Conservation (phyloP, 2,888 invertebrate species). For the Hetaerina titia region DNA sequence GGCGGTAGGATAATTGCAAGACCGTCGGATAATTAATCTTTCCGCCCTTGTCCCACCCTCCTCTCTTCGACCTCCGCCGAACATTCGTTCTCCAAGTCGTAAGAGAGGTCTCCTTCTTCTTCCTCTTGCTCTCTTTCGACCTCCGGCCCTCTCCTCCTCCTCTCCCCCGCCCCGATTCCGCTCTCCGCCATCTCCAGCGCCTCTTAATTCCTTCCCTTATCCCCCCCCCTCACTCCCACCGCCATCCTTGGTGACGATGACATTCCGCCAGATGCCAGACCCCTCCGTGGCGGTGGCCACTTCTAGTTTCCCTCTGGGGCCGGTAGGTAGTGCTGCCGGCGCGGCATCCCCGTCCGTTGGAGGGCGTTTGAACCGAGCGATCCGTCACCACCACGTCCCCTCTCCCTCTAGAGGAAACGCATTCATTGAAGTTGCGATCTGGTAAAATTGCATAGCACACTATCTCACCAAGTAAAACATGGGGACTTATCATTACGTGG, state of each 20-base stretch:
- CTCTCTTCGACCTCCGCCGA: neutral
- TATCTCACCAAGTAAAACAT: too few relatives aligned
- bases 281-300: neutral
- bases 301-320: neutral
- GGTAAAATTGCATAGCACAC: too few relatives aligned
- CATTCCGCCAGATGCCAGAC: slow-evolving; percentile 59
- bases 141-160: neutral
- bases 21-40: neutral
- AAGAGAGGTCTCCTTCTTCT: neutral
- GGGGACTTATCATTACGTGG: too few relatives aligned
- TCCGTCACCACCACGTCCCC: neutral
- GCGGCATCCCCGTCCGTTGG: neutral
- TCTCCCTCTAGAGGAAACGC: neutral
- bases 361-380: neutral
- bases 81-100: neutral
- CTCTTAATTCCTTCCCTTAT: neutral
- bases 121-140: neutral
- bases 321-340: neutral
- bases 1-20: neutral
- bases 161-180: neutral
- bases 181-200: neutral
- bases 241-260: neutral
- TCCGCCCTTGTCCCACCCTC: neutral
- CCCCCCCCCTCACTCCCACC: neutral
- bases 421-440: too few relatives aligned